Evolutionary conservation across 2,888 invertebrate species (phyloP), one percentile per base, ranked within the genome.

Genomic region (Sclerodermus sp.): DNA sequence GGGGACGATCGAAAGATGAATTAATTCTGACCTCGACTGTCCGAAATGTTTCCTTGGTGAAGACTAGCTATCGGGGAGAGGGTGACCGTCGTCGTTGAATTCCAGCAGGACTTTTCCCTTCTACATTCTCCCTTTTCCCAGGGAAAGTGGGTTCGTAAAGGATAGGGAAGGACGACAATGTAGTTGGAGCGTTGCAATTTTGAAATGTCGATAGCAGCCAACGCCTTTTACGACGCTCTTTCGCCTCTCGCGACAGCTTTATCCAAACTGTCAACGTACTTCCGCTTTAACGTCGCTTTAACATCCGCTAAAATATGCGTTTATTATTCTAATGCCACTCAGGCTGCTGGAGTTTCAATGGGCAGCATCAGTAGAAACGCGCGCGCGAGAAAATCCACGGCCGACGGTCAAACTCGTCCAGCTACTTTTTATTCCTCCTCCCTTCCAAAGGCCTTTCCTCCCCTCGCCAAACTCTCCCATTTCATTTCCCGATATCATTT

Each of bases 191-290:
- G 67, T 69, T 57, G 72, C 74, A 73, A 75, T 74, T 74, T 71
- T 64, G 60, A 70, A 61, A 68, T 69, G 74, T 75, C 74, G 71
- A 73, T 73, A 71, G 63, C 74, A 70, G 64, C 66, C 66, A 63
- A 45, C 53, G 51, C 18, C 18, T 30, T 37, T 18, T 23, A 23
- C 44, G 14, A 32, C 32, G 29, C 31, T 16, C 34, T 39, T 46
- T 40, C 29, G 34, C 34, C 34, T 23, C 23, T 34, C 52, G 29
- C 47, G 29, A 42, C 43, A 46, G 41, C 46, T 54, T 42, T 47
- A 36, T 42, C 14, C 29, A 34, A 49, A 23, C 23, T 23, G 23
- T 23, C 23, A 23, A 23, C 23, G 23, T 23, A 23, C 3, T 23
- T 23, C 23, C 23, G 23, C 23, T 8, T 23, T 8, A 23, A 23